phyloP scores from a whole-genome alignment of 2,113 vertebrate genomes.

The Australoheros scitulus region DNA sequence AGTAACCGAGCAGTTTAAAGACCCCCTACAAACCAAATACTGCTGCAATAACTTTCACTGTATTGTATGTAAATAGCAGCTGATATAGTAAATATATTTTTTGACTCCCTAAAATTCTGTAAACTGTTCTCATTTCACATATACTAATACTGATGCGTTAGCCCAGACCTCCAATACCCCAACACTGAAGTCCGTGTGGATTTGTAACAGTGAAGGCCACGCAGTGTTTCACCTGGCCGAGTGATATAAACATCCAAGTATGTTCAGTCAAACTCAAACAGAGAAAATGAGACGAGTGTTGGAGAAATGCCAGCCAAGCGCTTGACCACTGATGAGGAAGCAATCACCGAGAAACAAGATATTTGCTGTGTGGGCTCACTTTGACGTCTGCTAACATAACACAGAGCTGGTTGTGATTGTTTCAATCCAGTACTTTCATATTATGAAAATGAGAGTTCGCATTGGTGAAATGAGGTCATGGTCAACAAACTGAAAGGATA shows the following conservation, averaged over 20 bases:
- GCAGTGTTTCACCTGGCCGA: background rate
- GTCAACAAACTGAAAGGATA: background rate
- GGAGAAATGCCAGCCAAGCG: background rate
- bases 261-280: background rate
- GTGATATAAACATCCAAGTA: background rate
- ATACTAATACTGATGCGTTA: accelerated
- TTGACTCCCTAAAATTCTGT: background rate
- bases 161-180: too few relatives aligned
- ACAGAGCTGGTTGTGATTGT: background rate
- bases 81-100: background rate
- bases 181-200: background rate
- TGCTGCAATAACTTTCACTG: background rate
- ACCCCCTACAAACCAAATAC: background rate
- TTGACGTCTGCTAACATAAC: background rate
- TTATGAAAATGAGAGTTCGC: background rate
- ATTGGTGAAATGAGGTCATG: background rate
- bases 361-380: background rate
- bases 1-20: background rate
- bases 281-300: background rate
- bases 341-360: background rate
- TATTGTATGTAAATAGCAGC: background rate
- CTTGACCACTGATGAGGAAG: background rate
- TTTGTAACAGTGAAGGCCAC: background rate
- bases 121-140: background rate
- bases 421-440: background rate